Evolutionary conservation across 2,113 vertebrate genomes (phyloP), one percentile per base, ranked within the genome.

Genomic region (Rhinoderma darwinii): DNA sequence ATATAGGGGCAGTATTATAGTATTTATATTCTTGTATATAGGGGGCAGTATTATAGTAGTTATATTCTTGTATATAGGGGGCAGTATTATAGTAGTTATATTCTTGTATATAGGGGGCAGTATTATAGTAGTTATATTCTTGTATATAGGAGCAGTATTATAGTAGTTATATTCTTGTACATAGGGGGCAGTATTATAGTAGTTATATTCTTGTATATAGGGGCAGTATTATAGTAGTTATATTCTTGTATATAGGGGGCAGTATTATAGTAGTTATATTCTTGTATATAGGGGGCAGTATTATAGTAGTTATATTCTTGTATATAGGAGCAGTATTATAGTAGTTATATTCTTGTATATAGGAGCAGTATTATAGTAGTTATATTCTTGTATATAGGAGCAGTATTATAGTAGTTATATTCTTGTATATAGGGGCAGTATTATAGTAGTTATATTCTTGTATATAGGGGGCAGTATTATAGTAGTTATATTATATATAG

Each of bases 51-150:
- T 63, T 63, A 63, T 63, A 63, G 59, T 27, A 63, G 59, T 63
- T 63, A 27, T 27, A 63, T 63, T 63, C 59, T 27, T 63, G 59
- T 63, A 63, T 4, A 63, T 63, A 63, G 59, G 59, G n/a, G 14
- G 59, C n/a, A 63, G 59, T 63, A 63, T 63, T 63, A 63, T 63
- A 63, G 59, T 63, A 63, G 59, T 61, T 61, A 61, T 61, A 61
- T 61, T 61, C 59, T 61, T 61, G 59, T 61, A 61, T 4, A 61
- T 61, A 61, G 59, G 59, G 15, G 59, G 54, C 22, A 56, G 54
- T 56, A 56, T 56, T 56, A 56, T 56, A 56, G 54, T 56, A 56
- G 54, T 25, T 56, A 56, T 56, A 56, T 56, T 56, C 54, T 56
- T 56, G 54, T 56, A 56, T 25, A 56, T 56, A 56, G 54, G 54